Evolutionary conservation across 2,797 vertebrate species (phyloP).

Genomic region (Sebastes dallii): DNA sequence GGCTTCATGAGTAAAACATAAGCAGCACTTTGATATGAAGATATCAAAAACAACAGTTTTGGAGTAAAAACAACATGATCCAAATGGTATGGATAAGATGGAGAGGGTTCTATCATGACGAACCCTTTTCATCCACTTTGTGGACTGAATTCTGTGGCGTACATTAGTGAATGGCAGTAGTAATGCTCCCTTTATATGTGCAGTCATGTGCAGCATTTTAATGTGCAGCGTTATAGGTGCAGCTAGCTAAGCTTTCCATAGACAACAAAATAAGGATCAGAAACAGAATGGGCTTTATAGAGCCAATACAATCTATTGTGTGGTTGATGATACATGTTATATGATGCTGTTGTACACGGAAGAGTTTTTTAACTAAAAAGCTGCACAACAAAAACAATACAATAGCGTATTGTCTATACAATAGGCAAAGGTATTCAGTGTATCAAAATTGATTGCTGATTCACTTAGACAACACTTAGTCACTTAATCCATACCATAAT

Average conservation of each 20-base stretch:
- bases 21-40: background rate
- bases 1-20: background rate
- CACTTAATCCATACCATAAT: background rate
- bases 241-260: background rate
- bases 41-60: background rate
- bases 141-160: background rate
- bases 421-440: background rate
- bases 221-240: background rate
- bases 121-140: background rate
- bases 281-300: background rate
- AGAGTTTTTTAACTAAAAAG: too few relatives aligned
- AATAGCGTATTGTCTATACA: background rate
- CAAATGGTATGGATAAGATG: background rate
- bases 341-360: background rate
- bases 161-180: background rate
- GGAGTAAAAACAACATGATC: background rate
- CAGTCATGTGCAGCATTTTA: background rate
- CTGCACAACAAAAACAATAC: background rate
- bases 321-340: background rate
- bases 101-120: background rate
- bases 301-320: background rate
- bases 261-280: background rate
- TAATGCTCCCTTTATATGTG: background rate
- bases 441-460: background rate
- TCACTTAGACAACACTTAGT: background rate